Conservation (phyloP, 2,888 invertebrate genomes). For the Lasius platythorax region DNA sequence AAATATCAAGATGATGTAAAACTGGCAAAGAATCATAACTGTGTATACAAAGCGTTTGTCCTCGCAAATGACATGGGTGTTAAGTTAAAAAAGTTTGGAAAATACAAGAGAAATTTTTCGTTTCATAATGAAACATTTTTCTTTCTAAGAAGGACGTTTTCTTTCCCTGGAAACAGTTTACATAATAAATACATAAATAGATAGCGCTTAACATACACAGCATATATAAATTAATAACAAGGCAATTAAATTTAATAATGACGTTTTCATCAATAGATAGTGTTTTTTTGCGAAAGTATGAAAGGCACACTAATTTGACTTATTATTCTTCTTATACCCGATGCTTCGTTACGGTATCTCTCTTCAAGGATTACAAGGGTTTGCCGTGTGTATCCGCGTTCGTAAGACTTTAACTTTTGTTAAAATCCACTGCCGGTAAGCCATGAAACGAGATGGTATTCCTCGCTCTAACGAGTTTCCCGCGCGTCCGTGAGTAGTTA, state of each 20-base stretch:
- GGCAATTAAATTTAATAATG: constrained; percentile 14
- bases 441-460: constrained; percentile 57
- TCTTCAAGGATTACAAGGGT: constrained; percentile 11
- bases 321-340: constrained; percentile 5
- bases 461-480: constrained; percentile 64
- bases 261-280: neutral
- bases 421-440: constrained; percentile 53
- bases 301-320: constrained; percentile 33
- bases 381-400: neutral
- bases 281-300: neutral
- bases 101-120: neutral
- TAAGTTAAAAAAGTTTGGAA: constrained; percentile 11
- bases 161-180: constrained; percentile 1
- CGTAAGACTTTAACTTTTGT: constrained; percentile 26
- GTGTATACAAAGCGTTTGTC: neutral
- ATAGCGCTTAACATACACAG: neutral
- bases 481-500: constrained; percentile 56
- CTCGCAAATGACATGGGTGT: neutral
- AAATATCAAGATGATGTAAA: neutral
- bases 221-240: neutral
- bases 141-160: neutral
- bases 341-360: neutral
- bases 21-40: neutral
- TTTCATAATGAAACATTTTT: neutral
- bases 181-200: neutral